Conservation (phyloP, 2,113 vertebrate species). For the Mugil cephalus region DNA sequence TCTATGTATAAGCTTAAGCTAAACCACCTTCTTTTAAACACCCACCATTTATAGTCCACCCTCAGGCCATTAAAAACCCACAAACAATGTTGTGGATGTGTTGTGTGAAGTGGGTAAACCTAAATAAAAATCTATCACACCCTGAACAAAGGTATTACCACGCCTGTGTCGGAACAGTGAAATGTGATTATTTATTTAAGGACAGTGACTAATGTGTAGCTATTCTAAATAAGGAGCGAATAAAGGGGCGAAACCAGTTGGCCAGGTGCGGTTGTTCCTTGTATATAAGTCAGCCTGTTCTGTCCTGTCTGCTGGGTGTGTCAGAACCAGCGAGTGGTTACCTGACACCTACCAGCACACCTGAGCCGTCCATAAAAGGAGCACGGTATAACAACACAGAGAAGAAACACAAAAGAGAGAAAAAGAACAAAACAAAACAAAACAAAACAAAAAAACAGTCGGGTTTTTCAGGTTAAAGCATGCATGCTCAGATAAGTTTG, state of each 20-base stretch:
- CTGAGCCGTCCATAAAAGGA: conserved; percentile 2
- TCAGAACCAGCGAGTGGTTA: too few species aligned
- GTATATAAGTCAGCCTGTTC: conserved; percentile 20
- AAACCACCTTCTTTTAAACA: too few species aligned
- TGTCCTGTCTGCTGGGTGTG: conserved; percentile 45
- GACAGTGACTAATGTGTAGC: background rate
- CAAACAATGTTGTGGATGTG: background rate
- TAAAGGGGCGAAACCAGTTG: conserved; percentile 11
- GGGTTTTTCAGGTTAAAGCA: background rate
- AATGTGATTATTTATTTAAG: background rate
- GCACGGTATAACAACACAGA: too few species aligned
- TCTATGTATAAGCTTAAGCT: too few species aligned
- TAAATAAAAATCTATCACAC: background rate
- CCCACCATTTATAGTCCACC: background rate
- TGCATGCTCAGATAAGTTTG: background rate
- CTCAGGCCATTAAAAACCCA: conserved; percentile 2
- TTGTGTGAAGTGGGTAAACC: background rate
- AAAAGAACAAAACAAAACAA: too few species aligned
- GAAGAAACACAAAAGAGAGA: background rate
- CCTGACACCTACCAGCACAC: background rate
- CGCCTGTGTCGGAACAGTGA: background rate
- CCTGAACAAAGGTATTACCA: background rate
- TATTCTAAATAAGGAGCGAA: conserved; percentile 2
- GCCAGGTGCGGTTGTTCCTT: conserved; percentile 35
- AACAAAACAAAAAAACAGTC: background rate